A percentile compares a stretch with the other conserved stretches of the same genome.
Evolutionary conservation across 2,888 invertebrate genomes (phyloP).

Genomic region (Erebia ligea): DNA sequence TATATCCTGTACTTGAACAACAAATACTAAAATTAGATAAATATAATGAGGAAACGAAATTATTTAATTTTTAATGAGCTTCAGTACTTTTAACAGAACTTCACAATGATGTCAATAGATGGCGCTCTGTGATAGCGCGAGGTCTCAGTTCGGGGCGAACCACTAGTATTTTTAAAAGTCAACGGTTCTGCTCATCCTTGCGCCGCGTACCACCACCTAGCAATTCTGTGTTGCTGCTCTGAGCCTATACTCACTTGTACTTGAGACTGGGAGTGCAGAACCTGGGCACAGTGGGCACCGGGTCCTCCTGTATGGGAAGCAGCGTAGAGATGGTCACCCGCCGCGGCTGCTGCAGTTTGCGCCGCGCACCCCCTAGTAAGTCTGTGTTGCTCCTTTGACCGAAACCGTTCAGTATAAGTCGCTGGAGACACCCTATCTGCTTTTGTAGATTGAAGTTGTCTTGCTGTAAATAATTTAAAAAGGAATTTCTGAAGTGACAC

Average conservation of each 20-base stretch:
- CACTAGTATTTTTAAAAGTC: too few relatives aligned
- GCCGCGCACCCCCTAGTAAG: conserved; percentile 51
- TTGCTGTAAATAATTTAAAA: conserved; percentile 54
- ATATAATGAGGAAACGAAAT: too few relatives aligned
- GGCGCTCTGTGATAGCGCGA: too few relatives aligned
- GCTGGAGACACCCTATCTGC: conserved; percentile 60
- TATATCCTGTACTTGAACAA: too few relatives aligned
- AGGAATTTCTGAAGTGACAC: neutral
- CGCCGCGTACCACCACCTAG: conserved; percentile 51
- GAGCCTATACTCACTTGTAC: conserved; percentile 68
- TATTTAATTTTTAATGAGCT: too few relatives aligned
- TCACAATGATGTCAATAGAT: too few relatives aligned
- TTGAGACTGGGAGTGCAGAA: conserved; percentile 71
- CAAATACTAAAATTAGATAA: too few relatives aligned
- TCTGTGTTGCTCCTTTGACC: conserved; percentile 55
- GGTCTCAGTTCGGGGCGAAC: too few relatives aligned
- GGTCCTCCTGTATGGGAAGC: conserved; percentile 54
- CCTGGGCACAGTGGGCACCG: conserved; percentile 50
- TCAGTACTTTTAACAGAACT: too few relatives aligned
- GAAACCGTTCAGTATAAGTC: conserved; percentile 67
- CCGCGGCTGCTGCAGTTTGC: conserved; percentile 58
- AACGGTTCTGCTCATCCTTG: too few relatives aligned
- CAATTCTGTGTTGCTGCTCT: conserved; percentile 53
- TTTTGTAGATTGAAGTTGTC: conserved; percentile 64
- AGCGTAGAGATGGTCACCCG: conserved; percentile 67